phyloP scores from a whole-genome alignment of 2,113 vertebrate species.

The Antennarius striatus region DNA sequence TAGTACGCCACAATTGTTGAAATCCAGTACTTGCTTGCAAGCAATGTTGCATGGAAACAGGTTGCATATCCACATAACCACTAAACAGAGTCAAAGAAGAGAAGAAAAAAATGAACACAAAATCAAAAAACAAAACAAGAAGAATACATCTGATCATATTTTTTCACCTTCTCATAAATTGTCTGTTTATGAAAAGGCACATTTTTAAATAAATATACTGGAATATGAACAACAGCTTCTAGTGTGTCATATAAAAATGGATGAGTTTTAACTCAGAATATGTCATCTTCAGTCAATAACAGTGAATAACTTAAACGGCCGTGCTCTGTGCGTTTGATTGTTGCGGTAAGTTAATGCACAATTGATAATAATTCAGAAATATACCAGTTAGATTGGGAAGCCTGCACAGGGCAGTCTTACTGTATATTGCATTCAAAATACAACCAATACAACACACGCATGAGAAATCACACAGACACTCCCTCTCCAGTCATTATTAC shows the following conservation, averaged over 20 bases:
- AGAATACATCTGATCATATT: conserved; percentile 39
- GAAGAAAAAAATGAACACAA: conserved; percentile 26
- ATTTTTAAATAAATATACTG: conserved; percentile 28
- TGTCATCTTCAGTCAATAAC: conserved; percentile 7
- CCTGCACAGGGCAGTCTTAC: conserved; percentile 38
- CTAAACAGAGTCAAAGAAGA: conserved; percentile 30
- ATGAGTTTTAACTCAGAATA: conserved; percentile 34
- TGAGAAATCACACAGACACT: conserved; percentile 6
- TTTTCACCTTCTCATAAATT: conserved; percentile 80
- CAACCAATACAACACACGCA: conserved; percentile 7
- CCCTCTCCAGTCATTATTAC: background rate
- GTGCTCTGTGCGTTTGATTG: no score
- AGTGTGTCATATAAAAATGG: conserved; percentile 42
- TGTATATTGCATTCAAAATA: background rate
- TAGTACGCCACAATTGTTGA: no score
- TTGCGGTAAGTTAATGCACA: no score
- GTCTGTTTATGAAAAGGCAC: conserved; percentile 82
- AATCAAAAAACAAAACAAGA: conserved; percentile 41
- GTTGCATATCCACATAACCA: conserved; percentile 26
- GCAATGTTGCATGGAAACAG: no score
- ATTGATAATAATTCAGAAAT: conserved; percentile 10
- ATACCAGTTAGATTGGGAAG: conserved; percentile 12
- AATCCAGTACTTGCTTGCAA: no score
- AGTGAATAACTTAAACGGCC: no score
- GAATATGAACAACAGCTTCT: conserved; percentile 45